Conservation (phyloP, 2,888 invertebrate genomes). For the Agrotis ipsilon region DNA sequence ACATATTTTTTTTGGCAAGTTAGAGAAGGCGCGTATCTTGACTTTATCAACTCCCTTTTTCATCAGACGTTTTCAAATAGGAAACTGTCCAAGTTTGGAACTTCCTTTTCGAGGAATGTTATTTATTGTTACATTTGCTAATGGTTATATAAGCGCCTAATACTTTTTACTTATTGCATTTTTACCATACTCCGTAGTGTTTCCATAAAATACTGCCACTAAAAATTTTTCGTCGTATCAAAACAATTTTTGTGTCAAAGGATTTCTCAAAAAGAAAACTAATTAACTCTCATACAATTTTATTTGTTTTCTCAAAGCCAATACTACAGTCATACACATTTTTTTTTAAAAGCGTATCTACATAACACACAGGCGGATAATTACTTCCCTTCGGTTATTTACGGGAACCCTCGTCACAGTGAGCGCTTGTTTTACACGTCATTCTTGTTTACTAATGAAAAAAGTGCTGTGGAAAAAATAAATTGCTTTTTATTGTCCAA, state of each 20-base stretch:
- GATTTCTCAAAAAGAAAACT: slow-evolving; percentile 20
- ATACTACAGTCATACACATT: slow-evolving; percentile 62
- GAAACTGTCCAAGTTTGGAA: background rate
- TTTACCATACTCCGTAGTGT: background rate
- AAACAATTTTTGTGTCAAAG: slow-evolving; percentile 2
- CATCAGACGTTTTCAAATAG: background rate
- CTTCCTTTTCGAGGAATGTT: background rate
- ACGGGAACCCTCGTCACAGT: slow-evolving; percentile 85
- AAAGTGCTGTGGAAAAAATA: slow-evolving; percentile 85
- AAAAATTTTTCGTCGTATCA: background rate
- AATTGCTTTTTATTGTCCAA: slow-evolving; percentile 88
- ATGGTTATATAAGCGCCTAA: background rate
- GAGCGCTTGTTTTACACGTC: slow-evolving; percentile 89
- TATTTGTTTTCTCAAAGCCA: slow-evolving; percentile 52
- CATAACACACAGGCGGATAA: slow-evolving; percentile 79
- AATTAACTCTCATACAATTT: slow-evolving; percentile 30
- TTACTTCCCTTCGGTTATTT: slow-evolving; percentile 87
- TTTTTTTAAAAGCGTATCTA: slow-evolving; percentile 68
- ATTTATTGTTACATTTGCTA: background rate
- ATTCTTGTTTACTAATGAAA: slow-evolving; percentile 90
- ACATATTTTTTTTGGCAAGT: background rate
- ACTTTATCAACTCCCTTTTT: background rate
- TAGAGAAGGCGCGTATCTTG: background rate
- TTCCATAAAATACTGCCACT: background rate
- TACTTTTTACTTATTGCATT: no score